These are phyloP conservation scores for Zhengitettix transpicula DNA, from an alignment of 2,888 invertebrate genomes.

Conservation along the genomic window DNA sequence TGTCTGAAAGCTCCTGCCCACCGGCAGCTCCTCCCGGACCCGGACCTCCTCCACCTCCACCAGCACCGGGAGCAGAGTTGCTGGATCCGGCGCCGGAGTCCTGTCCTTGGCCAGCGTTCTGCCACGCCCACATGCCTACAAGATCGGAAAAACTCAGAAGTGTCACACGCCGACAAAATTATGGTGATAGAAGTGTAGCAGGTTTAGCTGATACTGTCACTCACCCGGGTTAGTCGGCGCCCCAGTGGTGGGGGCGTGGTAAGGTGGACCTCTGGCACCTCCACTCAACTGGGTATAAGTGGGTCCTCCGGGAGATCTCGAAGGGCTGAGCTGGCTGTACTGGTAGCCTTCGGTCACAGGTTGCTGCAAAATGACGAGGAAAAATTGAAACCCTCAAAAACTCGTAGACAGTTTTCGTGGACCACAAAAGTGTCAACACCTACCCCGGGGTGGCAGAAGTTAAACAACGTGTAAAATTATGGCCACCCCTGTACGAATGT, in stretches of 20 bases:
- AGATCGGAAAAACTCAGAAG: not conserved
- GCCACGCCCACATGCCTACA: slow-evolving; percentile 68
- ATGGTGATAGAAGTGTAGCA: no score
- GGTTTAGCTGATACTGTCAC: not conserved
- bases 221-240: not conserved
- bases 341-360: slow-evolving; percentile 55
- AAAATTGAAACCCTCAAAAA: no score
- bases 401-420: no score
- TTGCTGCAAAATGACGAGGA: no score
- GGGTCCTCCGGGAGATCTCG: slow-evolving; percentile 65
- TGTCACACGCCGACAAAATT: no score
- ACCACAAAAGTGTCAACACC: no score
- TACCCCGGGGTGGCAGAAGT: no score
- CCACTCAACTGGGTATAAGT: slow-evolving; percentile 57
- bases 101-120: slow-evolving; percentile 26
- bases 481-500: no score
- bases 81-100: slow-evolving; percentile 36
- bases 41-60: slow-evolving; percentile 24
- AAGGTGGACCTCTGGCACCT: slow-evolving; percentile 37
- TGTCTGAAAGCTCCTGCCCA: slow-evolving; percentile 66
- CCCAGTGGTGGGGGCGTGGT: slow-evolving; percentile 29
- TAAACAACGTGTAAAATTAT: no score
- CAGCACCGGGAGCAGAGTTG: slow-evolving; percentile 30
- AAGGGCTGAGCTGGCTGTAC: slow-evolving; percentile 56
- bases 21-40: slow-evolving; percentile 22